Percentiles rank a stretch among this genome's conserved stretches.
Evolutionary conservation across 2,888 invertebrate species (phyloP).

Genomic region (Belgica antarctica): DNA sequence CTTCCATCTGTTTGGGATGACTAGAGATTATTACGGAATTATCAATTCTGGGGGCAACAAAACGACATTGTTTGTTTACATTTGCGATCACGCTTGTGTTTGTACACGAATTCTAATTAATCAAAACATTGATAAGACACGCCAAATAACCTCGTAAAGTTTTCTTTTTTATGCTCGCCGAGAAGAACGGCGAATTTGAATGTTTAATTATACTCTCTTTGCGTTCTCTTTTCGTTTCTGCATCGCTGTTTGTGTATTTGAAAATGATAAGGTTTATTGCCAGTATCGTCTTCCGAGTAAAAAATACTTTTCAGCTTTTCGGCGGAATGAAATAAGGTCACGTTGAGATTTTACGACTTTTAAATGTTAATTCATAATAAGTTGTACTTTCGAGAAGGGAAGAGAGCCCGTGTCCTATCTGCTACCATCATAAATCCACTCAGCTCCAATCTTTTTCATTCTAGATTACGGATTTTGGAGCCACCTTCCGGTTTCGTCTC

Average conservation of each 20-base stretch:
- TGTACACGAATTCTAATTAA: slow-evolving; percentile 43
- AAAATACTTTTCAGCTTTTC: background rate
- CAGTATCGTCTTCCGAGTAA: background rate
- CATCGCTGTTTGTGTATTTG: slow-evolving; percentile 19
- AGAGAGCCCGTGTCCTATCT: background rate
- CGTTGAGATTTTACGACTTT: slow-evolving; percentile 27
- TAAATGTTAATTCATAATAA: slow-evolving; percentile 37
- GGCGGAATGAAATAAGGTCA: slow-evolving; percentile 30
- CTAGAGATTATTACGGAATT: too few species aligned
- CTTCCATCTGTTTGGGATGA: background rate
- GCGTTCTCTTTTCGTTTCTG: background rate
- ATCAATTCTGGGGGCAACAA: too few species aligned
- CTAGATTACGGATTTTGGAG: background rate
- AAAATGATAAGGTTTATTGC: slow-evolving; percentile 24
- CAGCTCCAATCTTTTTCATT: background rate
- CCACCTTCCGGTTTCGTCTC: slow-evolving; percentile 10
- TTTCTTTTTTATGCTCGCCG: background rate
- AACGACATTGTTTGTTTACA: background rate
- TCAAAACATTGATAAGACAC: slow-evolving; percentile 43
- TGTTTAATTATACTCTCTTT: slow-evolving; percentile 19
- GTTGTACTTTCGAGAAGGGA: background rate
- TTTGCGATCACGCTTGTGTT: background rate
- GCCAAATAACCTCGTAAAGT: slow-evolving; percentile 41
- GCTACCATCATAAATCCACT: slow-evolving; percentile 20
- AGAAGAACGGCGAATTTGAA: background rate